A percentile compares a stretch with the other conserved stretches of the same genome.
phyloP scores from a whole-genome alignment of 1,140 invertebrate species.

The Lepidurus apus region DNA sequence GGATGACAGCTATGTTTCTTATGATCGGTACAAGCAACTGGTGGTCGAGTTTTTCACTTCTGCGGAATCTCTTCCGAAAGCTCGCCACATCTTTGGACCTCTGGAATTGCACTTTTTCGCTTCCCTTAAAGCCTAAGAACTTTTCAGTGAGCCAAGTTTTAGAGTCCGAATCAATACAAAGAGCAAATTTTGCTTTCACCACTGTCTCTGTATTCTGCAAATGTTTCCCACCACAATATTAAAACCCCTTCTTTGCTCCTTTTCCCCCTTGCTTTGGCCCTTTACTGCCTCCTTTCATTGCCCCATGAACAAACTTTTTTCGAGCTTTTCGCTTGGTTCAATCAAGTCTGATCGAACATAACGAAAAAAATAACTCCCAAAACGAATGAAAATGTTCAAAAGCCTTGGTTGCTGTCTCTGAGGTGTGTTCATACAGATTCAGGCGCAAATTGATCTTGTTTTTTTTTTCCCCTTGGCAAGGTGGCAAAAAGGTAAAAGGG shows the following conservation, averaged over 20 bases:
- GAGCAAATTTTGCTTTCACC: not conserved
- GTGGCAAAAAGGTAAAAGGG: not conserved
- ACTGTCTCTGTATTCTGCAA: slow-evolving; percentile 38
- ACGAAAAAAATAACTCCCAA: not conserved
- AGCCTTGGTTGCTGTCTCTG: not conserved
- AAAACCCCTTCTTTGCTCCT: slow-evolving; percentile 13
- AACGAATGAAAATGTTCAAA: not conserved
- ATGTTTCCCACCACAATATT: slow-evolving; percentile 34
- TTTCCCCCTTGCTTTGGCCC: slow-evolving; percentile 28
- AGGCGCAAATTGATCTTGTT: slow-evolving; percentile 1
- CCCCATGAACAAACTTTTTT: not conserved
- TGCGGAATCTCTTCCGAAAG: not conserved
- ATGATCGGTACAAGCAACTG: slow-evolving; percentile 31
- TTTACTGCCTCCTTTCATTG: slow-evolving; percentile 9
- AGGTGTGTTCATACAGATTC: not conserved
- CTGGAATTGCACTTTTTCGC: slow-evolving; percentile 27
- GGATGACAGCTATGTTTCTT: slow-evolving; percentile 26
- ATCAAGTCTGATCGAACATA: not conserved
- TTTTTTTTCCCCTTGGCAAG: not conserved
- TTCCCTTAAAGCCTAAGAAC: not conserved
- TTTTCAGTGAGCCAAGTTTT: not conserved
- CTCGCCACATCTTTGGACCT: slow-evolving; percentile 33
- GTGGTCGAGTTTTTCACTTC: slow-evolving; percentile 34
- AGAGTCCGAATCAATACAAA: not conserved
- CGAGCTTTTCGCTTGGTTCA: not conserved